Conservation (phyloP, 2,113 vertebrate genomes). For the Ailuropoda melanoleuca region DNA sequence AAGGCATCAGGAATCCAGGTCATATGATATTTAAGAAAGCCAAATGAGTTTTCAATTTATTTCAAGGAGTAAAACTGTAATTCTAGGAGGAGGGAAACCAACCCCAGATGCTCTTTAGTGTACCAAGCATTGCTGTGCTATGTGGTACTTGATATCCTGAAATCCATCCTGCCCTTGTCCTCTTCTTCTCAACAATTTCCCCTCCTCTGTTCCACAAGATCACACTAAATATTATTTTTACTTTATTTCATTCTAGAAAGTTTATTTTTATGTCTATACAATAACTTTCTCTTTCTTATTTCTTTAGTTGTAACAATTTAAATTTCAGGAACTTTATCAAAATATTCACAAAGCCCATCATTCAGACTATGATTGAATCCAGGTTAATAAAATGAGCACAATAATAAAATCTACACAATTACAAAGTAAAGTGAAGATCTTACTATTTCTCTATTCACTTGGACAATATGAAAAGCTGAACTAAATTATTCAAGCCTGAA, state of each 20-base stretch:
- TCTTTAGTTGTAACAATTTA: background rate
- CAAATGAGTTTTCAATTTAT: background rate
- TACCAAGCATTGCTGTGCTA: background rate
- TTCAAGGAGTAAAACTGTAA: background rate
- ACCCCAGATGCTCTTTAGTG: background rate
- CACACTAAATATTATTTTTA: background rate
- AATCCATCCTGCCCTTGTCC: background rate
- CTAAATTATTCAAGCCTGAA: background rate
- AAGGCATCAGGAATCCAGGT: background rate
- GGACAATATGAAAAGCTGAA: background rate
- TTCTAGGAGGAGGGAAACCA: background rate
- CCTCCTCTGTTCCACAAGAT: background rate
- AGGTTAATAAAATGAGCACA: background rate
- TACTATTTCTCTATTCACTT: background rate
- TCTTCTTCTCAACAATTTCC: background rate
- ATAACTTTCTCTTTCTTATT: background rate
- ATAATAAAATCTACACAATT: background rate
- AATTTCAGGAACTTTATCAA: background rate
- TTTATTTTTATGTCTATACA: background rate
- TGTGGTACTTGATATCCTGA: background rate
- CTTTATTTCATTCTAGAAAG: background rate
- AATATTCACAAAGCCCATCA: background rate
- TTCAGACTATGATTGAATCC: background rate
- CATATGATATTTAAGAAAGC: background rate
- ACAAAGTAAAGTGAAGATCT: background rate